Conservation (phyloP, 1,140 invertebrate species). For the Venustaconcha ellipsiformis region DNA sequence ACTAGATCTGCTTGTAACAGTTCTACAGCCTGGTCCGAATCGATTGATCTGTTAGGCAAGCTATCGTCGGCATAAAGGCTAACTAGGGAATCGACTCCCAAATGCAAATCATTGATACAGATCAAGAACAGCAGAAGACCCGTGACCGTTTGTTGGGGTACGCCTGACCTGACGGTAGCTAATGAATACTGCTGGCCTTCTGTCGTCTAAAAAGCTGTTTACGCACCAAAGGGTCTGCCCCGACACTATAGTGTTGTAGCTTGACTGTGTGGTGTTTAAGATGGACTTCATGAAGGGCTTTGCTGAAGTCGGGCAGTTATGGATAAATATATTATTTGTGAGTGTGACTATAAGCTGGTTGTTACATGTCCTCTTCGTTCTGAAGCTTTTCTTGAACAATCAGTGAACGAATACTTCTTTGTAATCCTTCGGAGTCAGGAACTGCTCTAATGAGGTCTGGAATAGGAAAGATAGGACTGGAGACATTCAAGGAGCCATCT, state of each 20-base stretch:
- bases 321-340: neutral
- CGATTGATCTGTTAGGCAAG: neutral
- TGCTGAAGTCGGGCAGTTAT: neutral
- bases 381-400: conserved; percentile 31
- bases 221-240: conserved; percentile 10
- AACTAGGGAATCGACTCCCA: neutral
- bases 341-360: conserved; percentile 11
- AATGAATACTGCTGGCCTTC: neutral
- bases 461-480: conserved; percentile 27
- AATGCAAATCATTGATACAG: conserved; percentile 1
- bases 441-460: conserved; percentile 11
- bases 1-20: conserved; percentile 18
- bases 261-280: neutral
- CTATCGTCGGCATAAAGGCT: conserved; percentile 20
- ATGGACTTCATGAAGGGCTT: neutral
- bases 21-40: neutral
- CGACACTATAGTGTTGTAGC: neutral
- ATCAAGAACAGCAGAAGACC: no score
- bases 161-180: neutral
- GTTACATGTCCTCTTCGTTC: conserved; percentile 23
- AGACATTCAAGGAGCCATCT: neutral
- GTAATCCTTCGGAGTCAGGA: conserved; percentile 22
- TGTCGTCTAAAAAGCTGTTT: neutral
- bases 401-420: neutral
- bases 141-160: no score